These are phyloP conservation scores for Lerista edwardsae DNA, from an alignment of 2,797 vertebrate species.

Conservation along the genomic window DNA sequence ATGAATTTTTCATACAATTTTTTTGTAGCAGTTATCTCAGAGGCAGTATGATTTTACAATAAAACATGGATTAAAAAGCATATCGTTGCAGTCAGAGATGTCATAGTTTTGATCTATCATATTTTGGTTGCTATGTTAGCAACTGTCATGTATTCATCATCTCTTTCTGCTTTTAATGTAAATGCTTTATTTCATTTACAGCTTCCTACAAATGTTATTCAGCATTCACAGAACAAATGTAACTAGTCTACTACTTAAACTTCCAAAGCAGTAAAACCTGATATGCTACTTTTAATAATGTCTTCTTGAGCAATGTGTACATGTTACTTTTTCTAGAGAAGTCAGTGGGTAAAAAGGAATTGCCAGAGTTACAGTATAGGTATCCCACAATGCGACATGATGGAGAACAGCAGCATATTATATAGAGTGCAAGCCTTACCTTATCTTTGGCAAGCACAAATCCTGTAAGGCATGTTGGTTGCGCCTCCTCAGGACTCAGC, in stretches of 20 bases:
- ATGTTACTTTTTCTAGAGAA: conserved; percentile 50
- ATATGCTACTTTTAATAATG: conserved; percentile 49
- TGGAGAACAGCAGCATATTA: not conserved
- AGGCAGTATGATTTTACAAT: conserved; percentile 63
- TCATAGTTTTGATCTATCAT: conserved; percentile 60
- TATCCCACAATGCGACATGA: not conserved
- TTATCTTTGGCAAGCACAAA: too few relatives aligned
- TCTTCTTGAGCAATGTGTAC: conserved; percentile 44
- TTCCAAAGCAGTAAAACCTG: conserved; percentile 57
- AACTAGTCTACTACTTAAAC: conserved; percentile 51
- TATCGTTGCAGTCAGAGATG: conserved; percentile 58
- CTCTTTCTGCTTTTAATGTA: conserved; percentile 61
- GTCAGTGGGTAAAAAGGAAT: conserved; percentile 46
- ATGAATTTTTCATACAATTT: conserved; percentile 69
- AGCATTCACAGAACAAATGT: conserved; percentile 58
- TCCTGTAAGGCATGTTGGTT: too few relatives aligned
- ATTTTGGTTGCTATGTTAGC: conserved; percentile 48
- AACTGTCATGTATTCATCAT: conserved; percentile 62
- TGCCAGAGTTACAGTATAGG: conserved; percentile 13
- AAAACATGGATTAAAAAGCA: conserved; percentile 63
- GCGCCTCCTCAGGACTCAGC: too few relatives aligned
- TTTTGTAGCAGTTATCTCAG: conserved; percentile 56
- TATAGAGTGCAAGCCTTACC: too few relatives aligned
- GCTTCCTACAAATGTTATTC: conserved; percentile 58
- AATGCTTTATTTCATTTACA: conserved; percentile 55